Percentiles rank a stretch among this genome's conserved stretches.
These are phyloP conservation scores for Cephus spinipes DNA, from an alignment of 2,888 invertebrate genomes.

Conservation along the genomic window DNA sequence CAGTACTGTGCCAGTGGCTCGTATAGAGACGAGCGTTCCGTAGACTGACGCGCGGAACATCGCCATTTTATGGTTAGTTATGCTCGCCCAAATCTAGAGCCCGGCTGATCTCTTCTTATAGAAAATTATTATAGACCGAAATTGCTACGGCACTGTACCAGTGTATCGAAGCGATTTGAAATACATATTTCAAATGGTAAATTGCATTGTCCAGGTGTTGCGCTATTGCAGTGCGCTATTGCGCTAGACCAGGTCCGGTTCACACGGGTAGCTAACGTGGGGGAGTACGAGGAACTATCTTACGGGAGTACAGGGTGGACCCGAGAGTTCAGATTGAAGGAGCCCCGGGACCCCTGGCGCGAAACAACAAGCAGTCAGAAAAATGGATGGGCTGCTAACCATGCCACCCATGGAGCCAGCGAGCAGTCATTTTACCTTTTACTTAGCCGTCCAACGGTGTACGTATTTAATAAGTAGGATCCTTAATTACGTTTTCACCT, in stretches of 20 bases:
- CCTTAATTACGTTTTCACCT: conserved; percentile 51
- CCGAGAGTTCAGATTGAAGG: conserved; percentile 42
- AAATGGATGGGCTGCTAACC: conserved; percentile 67
- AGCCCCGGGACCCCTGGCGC: conserved; percentile 59
- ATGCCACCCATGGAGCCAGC: conserved; percentile 63
- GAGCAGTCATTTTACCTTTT: conserved; percentile 53
- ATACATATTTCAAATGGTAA: background rate
- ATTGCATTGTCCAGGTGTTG: background rate
- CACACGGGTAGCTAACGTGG: background rate
- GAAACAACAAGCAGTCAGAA: conserved; percentile 66
- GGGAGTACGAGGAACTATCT: background rate
- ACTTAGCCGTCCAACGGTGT: conserved; percentile 23
- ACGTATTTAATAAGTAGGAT: conserved; percentile 41
- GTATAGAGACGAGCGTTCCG: conserved; percentile 25
- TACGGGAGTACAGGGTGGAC: conserved; percentile 30
- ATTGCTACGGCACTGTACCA: too few relatives aligned
- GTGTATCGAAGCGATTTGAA: too few relatives aligned
- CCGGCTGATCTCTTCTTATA: background rate
- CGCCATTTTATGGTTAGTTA: conserved; percentile 48
- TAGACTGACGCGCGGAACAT: conserved; percentile 54
- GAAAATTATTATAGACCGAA: background rate
- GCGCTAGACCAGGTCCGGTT: background rate
- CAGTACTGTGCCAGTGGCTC: background rate
- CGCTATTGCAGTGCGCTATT: background rate
- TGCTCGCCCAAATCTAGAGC: conserved; percentile 4